Conservation (phyloP, 2,113 vertebrate genomes). For the Prochilodus magdalenae region DNA sequence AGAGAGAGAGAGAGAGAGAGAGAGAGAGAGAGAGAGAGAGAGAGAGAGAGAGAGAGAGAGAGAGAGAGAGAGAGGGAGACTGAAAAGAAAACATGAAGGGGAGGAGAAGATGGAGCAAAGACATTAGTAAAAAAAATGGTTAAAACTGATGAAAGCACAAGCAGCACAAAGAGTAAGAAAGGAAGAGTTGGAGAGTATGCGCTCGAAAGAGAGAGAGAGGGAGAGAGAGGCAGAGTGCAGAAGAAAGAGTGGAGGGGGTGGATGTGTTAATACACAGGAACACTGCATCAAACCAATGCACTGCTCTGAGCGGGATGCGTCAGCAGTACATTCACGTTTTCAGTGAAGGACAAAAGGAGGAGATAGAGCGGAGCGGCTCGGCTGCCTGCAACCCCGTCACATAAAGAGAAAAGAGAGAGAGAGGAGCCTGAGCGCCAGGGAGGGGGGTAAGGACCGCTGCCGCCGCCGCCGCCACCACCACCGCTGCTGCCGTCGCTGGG, state of each 20-base stretch:
- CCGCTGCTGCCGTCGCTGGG: slow-evolving; percentile 68
- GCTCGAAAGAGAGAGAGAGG: slow-evolving; percentile 43
- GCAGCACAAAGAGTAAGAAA: slow-evolving; percentile 45
- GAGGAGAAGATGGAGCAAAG: slow-evolving; percentile 54
- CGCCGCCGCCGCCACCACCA: slow-evolving; percentile 11
- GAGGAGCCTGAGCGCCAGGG: slow-evolving; percentile 71
- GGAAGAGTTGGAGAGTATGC: slow-evolving; percentile 50
- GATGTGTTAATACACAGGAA: slow-evolving; percentile 86
- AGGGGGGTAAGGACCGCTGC: slow-evolving; percentile 59
- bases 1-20: background rate
- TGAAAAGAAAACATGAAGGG: slow-evolving; percentile 17
- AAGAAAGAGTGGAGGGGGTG: slow-evolving; percentile 69
- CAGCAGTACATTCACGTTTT: slow-evolving; percentile 93
- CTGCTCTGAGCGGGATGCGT: slow-evolving; percentile 91
- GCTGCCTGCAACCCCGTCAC: slow-evolving; percentile 83
- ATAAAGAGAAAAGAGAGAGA: slow-evolving; percentile 60
- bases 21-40: slow-evolving; percentile 12
- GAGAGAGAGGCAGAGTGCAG: slow-evolving; percentile 68
- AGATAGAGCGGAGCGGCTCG: slow-evolving; percentile 85
- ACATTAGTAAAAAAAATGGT: slow-evolving; percentile 3
- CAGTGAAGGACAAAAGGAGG: slow-evolving; percentile 95
- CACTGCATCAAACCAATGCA: slow-evolving; percentile 92
- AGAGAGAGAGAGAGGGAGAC: slow-evolving; percentile 12
- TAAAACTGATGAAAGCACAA: slow-evolving; percentile 11
- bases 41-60: slow-evolving; percentile 28